Evolutionary conservation across 2,113 vertebrate species (phyloP).

Genomic region (Mionectes macconnelli): DNA sequence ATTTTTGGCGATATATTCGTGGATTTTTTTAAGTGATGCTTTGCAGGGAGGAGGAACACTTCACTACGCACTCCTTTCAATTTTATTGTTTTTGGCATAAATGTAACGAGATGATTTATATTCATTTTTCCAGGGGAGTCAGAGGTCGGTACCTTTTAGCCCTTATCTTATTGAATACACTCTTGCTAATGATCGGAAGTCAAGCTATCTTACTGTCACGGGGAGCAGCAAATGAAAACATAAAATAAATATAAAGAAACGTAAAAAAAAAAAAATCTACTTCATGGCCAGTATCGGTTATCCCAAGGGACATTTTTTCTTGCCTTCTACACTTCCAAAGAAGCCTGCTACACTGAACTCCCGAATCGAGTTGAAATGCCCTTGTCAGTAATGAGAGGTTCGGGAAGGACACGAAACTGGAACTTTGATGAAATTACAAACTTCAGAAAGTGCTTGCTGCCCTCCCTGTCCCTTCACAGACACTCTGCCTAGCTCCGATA

Average conservation of each 20-base stretch:
- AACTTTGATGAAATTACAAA: neutral
- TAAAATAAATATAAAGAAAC: neutral
- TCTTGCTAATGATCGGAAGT: neutral
- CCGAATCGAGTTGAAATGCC: neutral
- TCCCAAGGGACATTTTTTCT: neutral
- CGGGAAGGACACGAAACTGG: neutral
- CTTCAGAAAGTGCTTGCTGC: neutral
- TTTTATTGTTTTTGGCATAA: conserved; percentile 12
- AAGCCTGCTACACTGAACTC: rapidly evolving
- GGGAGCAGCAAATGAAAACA: neutral
- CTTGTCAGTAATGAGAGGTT: neutral
- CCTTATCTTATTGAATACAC: neutral
- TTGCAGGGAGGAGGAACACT: neutral
- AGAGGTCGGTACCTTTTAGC: conserved; percentile 33
- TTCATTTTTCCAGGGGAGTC: neutral
- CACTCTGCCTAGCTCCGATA: rapidly evolving
- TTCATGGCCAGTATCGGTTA: neutral
- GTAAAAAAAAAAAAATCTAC: neutral
- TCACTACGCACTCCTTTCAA: neutral
- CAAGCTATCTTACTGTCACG: neutral
- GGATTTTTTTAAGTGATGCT: neutral
- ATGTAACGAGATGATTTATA: conserved; percentile 31
- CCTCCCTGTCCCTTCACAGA: neutral
- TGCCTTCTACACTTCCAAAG: neutral
- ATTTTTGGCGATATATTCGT: neutral